These are phyloP conservation scores for Nycticebus coucang DNA, from an alignment of 2,113 vertebrate species.

Conservation along the genomic window DNA sequence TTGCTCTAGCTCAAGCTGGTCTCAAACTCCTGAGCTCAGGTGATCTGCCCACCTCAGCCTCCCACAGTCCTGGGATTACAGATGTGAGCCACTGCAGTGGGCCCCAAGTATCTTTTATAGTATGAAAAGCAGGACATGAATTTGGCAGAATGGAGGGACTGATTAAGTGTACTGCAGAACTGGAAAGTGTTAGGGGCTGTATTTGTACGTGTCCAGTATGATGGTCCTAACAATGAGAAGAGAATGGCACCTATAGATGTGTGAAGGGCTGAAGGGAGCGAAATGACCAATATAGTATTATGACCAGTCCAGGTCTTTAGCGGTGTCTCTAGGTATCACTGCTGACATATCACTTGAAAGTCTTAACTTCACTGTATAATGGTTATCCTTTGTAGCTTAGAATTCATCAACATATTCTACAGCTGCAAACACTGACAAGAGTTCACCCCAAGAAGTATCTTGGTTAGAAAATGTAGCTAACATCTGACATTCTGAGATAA, in stretches of 20 bases:
- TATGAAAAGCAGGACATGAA: background rate
- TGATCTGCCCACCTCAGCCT: too few species aligned
- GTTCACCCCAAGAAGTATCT: background rate
- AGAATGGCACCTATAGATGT: background rate
- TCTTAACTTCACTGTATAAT: background rate
- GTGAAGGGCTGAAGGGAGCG: background rate
- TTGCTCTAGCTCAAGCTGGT: too few species aligned
- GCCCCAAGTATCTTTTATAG: background rate
- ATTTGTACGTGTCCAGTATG: background rate
- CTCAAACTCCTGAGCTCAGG: too few species aligned
- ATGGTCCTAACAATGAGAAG: background rate
- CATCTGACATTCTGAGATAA: background rate
- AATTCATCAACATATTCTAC: background rate
- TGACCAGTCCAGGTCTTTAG: background rate
- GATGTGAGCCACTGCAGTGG: too few species aligned
- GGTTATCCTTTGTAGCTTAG: background rate
- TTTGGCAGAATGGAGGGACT: background rate
- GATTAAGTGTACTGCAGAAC: background rate
- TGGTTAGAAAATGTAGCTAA: constrained; percentile 31
- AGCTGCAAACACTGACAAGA: background rate
- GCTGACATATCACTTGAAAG: background rate
- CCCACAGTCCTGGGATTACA: too few species aligned
- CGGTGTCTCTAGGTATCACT: background rate
- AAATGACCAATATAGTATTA: background rate
- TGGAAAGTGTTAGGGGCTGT: background rate